These are phyloP conservation scores for Drosophila repleta DNA, from an alignment of 1,140 invertebrate genomes.

Conservation along the genomic window DNA sequence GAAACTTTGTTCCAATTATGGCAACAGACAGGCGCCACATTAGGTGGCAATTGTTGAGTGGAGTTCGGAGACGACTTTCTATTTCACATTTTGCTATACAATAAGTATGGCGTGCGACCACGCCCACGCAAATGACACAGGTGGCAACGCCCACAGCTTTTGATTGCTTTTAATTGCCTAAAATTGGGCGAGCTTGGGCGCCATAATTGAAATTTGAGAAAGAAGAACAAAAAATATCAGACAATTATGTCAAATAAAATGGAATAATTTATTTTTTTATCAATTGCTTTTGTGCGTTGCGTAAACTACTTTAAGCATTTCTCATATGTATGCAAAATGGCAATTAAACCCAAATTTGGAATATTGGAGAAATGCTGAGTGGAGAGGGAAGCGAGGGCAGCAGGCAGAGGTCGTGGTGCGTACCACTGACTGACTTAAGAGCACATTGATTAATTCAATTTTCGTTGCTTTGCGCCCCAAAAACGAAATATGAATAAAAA, in stretches of 20 bases:
- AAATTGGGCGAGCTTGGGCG: conserved; percentile 24
- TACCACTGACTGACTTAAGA: conserved; percentile 11
- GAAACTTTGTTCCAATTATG: conserved; percentile 35
- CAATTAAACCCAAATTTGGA: conserved; percentile 29
- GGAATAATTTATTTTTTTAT: conserved; percentile 48
- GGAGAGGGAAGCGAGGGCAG: no score
- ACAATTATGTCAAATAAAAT: conserved; percentile 26
- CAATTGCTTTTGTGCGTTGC: conserved; percentile 27
- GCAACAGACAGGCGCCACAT: conserved; percentile 20
- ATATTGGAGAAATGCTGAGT: conserved; percentile 5
- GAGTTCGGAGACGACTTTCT: conserved; percentile 16
- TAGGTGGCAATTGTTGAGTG: conserved; percentile 9
- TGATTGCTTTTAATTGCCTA: conserved; percentile 46
- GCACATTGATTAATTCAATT: conserved; percentile 51
- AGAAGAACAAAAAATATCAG: background rate
- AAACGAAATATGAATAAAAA: conserved; percentile 35
- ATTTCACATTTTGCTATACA: conserved; percentile 6
- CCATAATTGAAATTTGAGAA: conserved; percentile 22
- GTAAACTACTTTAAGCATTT: conserved; percentile 29
- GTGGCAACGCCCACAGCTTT: conserved; percentile 33
- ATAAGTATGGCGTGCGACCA: conserved; percentile 1
- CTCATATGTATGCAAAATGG: conserved; percentile 47
- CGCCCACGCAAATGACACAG: conserved; percentile 34
- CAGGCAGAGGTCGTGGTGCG: background rate
- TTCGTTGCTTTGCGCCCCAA: conserved; percentile 8